A percentile compares a stretch with the other conserved stretches of the same genome.
These are phyloP conservation scores for Planiliza haematocheilus DNA, from an alignment of 2,113 vertebrate genomes.

Conservation along the genomic window DNA sequence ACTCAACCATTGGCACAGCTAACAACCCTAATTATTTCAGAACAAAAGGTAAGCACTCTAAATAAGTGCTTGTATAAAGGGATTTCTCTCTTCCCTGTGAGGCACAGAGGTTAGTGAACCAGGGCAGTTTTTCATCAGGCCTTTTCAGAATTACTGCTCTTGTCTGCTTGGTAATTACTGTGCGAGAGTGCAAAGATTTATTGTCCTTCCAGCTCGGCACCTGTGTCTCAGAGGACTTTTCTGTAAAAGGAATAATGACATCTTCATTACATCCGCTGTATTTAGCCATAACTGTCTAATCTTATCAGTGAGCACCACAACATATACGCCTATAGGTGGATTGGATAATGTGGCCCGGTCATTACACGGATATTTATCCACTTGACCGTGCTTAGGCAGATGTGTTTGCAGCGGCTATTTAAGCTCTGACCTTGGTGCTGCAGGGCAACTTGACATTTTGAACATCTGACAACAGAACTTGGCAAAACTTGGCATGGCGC, in stretches of 20 bases:
- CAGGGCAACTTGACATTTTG: conserved; percentile 29
- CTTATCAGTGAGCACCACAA: conserved; percentile 23
- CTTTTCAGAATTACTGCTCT: conserved; percentile 29
- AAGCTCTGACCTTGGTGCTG: conserved; percentile 28
- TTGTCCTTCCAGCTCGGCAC: conserved; percentile 12
- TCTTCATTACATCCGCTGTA: conserved; percentile 31
- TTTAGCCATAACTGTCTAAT: conserved; percentile 28
- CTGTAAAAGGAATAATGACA: conserved; percentile 38
- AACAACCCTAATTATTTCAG: conserved; percentile 29
- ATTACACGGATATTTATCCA: not conserved
- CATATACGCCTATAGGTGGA: not conserved
- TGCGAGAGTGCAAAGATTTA: conserved; percentile 6
- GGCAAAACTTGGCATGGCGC: no score
- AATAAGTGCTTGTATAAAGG: conserved; percentile 19
- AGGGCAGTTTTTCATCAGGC: conserved; percentile 30
- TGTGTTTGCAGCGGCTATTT: not conserved
- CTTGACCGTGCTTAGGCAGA: conserved; percentile 3
- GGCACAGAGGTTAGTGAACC: conserved; percentile 32
- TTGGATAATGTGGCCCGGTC: not conserved
- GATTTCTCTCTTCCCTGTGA: conserved; percentile 18
- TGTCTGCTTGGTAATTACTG: conserved; percentile 52
- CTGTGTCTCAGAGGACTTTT: conserved; percentile 21
- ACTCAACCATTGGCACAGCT: not conserved
- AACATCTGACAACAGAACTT: conserved; percentile 14
- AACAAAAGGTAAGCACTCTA: conserved; percentile 25